These are phyloP conservation scores for Chesias legatella DNA, from an alignment of 2,888 invertebrate genomes.

Conservation along the genomic window DNA sequence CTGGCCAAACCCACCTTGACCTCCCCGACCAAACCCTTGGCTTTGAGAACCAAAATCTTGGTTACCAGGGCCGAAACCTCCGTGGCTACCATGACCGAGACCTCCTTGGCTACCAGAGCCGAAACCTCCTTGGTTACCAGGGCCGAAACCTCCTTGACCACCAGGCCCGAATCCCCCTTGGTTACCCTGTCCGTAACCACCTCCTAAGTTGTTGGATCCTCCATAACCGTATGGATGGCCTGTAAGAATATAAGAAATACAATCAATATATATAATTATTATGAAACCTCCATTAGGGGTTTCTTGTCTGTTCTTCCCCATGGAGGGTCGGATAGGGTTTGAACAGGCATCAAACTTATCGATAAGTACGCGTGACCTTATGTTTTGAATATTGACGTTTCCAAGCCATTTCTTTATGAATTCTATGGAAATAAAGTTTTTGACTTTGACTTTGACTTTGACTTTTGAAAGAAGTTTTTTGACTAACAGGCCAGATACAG, in stretches of 20 bases:
- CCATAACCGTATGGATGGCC: slow-evolving; percentile 13
- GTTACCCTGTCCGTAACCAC: slow-evolving; percentile 3
- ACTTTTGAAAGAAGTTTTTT: no score
- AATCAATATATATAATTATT: neutral
- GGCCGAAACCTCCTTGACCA: slow-evolving; percentile 9
- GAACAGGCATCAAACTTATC: no score
- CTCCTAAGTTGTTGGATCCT: slow-evolving; percentile 2
- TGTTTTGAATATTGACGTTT: no score
- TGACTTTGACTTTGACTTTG: no score
- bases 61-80: slow-evolving; percentile 2
- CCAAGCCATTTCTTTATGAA: no score
- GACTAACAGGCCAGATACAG: no score
- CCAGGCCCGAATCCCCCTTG: slow-evolving; percentile 5
- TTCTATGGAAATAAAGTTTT: no score
- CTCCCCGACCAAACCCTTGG: neutral
- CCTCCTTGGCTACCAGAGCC: slow-evolving; percentile 2
- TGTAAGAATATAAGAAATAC: slow-evolving; percentile 6
- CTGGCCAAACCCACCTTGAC: slow-evolving; percentile 7
- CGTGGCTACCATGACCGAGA: neutral
- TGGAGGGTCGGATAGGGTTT: no score
- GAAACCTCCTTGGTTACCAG: slow-evolving; percentile 10
- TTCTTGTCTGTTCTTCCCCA: no score
- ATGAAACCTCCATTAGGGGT: no score
- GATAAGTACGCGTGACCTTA: no score
- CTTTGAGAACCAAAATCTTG: no score